Evolutionary conservation across 2,888 invertebrate genomes (phyloP).

Genomic region (Girardia tigrina): DNA sequence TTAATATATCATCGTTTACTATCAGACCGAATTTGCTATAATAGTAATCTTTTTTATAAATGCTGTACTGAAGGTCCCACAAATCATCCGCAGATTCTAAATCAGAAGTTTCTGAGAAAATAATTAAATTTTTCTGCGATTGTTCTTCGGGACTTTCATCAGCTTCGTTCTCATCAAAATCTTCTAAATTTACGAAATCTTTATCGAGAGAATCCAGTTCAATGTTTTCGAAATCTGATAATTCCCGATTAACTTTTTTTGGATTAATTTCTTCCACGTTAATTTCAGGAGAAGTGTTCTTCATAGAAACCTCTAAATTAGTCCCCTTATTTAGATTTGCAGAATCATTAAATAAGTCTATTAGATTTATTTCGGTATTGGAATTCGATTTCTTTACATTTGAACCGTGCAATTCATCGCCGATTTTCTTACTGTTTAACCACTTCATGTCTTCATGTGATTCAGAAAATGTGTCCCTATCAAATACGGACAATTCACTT

Average conservation of each 20-base stretch:
- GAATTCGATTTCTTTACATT: neutral
- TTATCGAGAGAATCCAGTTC: neutral
- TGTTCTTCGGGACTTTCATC: neutral
- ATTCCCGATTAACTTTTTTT: neutral
- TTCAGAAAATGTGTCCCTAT: conserved; percentile 10
- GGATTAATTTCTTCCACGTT: neutral
- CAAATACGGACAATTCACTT: neutral
- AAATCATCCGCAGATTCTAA: no score
- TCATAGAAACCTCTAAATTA: neutral
- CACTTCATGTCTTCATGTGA: conserved; percentile 26
- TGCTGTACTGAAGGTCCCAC: neutral
- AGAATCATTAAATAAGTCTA: neutral
- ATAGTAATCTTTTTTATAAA: conserved; percentile 33
- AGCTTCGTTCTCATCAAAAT: neutral
- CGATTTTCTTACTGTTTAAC: conserved; percentile 28
- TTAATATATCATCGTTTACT: neutral
- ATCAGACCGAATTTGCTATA: conserved; percentile 21
- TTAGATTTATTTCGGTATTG: neutral
- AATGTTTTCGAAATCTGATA: neutral
- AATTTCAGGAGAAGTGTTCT: neutral
- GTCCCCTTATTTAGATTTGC: neutral
- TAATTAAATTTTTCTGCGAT: neutral
- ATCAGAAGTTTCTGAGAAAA: neutral
- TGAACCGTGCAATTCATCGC: conserved; percentile 14
- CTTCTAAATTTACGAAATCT: no score